These are phyloP conservation scores for Oligia fasciuncula DNA, from an alignment of 2,888 invertebrate species.

Conservation along the genomic window DNA sequence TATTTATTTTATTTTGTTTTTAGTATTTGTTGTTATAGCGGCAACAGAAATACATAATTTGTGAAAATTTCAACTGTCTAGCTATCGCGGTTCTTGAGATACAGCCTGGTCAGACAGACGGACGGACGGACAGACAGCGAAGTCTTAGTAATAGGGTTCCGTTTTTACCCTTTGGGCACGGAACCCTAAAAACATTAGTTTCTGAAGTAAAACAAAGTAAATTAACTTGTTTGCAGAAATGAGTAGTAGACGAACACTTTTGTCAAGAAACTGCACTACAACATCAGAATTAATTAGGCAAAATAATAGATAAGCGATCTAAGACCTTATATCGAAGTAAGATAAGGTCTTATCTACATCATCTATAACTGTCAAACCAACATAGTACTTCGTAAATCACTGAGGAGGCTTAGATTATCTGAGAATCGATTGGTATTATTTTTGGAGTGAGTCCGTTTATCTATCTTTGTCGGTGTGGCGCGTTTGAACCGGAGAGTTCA, in stretches of 20 bases:
- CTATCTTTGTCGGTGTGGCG: slow-evolving; percentile 32
- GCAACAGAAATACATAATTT: too few species aligned
- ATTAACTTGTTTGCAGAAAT: too few species aligned
- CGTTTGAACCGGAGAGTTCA: slow-evolving; percentile 54
- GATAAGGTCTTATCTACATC: not conserved
- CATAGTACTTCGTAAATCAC: slow-evolving; percentile 36
- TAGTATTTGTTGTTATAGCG: too few species aligned
- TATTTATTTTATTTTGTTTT: too few species aligned
- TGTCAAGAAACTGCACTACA: not conserved
- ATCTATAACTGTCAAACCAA: slow-evolving; percentile 4
- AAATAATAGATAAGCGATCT: not conserved
- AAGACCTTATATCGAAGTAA: not conserved
- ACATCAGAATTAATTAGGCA: too few species aligned
- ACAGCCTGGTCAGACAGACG: too few species aligned
- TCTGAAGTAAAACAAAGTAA: not conserved
- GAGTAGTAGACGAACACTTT: not conserved
- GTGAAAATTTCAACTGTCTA: too few species aligned
- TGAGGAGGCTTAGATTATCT: slow-evolving; percentile 24
- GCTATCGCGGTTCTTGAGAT: too few species aligned
- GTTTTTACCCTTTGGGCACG: too few species aligned
- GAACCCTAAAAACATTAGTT: not conserved
- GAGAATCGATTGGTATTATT: slow-evolving; percentile 57
- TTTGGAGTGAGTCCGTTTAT: slow-evolving; percentile 34
- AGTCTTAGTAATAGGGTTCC: too few species aligned
- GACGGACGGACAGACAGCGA: too few species aligned